Conservation (phyloP, 30 jellyfish, hydroid and myxozoan genomes). For the Hydra vulgaris region DNA sequence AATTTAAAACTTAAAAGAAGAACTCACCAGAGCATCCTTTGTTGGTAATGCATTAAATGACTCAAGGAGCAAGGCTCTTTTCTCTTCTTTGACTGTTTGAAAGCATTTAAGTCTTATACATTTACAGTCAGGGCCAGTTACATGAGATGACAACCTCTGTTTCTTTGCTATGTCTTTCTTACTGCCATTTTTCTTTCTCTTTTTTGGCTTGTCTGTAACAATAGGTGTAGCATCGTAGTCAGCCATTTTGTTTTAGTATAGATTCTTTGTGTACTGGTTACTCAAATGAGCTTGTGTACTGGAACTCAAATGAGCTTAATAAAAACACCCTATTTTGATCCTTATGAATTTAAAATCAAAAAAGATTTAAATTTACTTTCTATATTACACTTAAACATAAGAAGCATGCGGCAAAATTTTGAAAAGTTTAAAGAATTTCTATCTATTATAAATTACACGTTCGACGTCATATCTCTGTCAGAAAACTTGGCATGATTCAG, state of each 20-base stretch:
- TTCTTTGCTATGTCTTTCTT: not conserved
- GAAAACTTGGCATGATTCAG: not conserved
- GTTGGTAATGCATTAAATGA: not conserved
- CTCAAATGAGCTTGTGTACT: not conserved
- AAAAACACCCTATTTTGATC: not conserved
- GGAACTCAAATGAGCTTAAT: not conserved
- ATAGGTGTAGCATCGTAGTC: not conserved
- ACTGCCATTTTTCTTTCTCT: not conserved
- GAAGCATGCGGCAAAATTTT: not conserved
- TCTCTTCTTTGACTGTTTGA: not conserved
- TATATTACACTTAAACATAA: not conserved
- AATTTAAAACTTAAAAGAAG: not conserved
- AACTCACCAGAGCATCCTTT: not conserved
- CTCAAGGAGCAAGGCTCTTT: not conserved
- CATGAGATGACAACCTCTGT: not conserved
- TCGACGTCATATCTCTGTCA: not conserved
- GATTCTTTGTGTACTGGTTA: not conserved
- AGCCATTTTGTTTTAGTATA: not conserved
- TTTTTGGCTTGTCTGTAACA: not conserved
- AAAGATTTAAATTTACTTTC: not conserved
- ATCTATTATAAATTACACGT: not conserved
- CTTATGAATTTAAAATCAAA: not conserved
- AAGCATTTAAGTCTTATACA: not conserved
- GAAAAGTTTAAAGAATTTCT: not conserved
- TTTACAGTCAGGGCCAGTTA: not conserved